phyloP scores from a whole-genome alignment of 2,797 vertebrate species.

The Nannoperca obscura region DNA sequence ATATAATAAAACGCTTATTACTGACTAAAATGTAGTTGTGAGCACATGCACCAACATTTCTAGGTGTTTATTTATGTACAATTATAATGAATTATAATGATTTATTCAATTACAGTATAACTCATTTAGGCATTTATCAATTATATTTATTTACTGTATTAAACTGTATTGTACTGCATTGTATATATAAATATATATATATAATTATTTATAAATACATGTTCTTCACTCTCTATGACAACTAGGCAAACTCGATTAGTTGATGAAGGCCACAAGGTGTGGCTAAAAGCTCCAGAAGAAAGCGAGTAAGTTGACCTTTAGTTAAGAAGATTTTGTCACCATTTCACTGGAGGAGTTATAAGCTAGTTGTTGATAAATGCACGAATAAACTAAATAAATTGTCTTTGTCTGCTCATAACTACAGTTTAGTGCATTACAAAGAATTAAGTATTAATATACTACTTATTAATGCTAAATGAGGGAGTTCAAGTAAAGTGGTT shows the following conservation, averaged over 20 bases:
- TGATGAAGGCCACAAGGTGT: too few species aligned
- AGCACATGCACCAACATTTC: background rate
- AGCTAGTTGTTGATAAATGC: background rate
- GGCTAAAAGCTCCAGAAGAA: background rate
- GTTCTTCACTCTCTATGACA: background rate
- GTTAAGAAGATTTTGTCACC: background rate
- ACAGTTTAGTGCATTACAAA: too few species aligned
- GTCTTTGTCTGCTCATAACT: too few species aligned
- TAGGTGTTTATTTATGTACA: background rate
- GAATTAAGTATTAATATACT: background rate
- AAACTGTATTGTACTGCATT: too few species aligned
- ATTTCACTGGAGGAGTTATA: background rate
- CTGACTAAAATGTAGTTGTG: background rate
- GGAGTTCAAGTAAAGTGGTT: background rate
- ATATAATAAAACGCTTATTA: too few species aligned
- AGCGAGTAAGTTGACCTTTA: background rate
- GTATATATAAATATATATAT: too few species aligned
- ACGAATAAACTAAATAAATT: too few species aligned
- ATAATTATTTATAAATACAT: background rate
- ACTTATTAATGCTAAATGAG: background rate
- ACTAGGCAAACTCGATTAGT: background rate
- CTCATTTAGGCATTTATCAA: background rate
- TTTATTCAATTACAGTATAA: background rate
- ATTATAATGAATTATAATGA: background rate
- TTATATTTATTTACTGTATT: background rate